Evolutionary conservation across 2,113 vertebrate species (phyloP).

Genomic region (Acinonyx jubatus): DNA sequence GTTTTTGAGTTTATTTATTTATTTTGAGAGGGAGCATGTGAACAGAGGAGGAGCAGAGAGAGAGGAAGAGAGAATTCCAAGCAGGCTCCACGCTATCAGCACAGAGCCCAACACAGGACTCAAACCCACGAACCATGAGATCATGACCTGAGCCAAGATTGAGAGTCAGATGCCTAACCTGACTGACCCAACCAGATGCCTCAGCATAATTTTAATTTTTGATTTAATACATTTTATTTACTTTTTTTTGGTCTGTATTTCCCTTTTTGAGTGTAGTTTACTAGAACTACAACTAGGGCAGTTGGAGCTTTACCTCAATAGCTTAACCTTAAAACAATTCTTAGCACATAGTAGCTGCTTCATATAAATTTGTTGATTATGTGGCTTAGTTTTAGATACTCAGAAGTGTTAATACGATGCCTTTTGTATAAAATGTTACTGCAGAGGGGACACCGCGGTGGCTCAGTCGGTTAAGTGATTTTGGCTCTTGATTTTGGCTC

Average conservation of each 20-base stretch:
- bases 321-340: neutral
- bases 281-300: neutral
- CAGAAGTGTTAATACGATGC: neutral
- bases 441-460: neutral
- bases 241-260: neutral
- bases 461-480: no score
- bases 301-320: neutral
- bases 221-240: neutral
- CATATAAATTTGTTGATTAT: conserved; percentile 1
- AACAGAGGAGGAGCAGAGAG: no score
- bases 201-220: neutral
- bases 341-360: neutral
- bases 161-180: no score
- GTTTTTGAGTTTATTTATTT: no score
- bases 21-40: no score
- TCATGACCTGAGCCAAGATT: no score
- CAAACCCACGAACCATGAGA: no score
- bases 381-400: neutral
- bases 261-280: neutral
- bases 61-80: no score
- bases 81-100: no score
- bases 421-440: neutral
- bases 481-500: no score
- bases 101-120: no score
- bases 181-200: no score